Base-by-base conservation (phyloP, 2,888 invertebrate genomes). In the Onchidella celtica region DNA sequence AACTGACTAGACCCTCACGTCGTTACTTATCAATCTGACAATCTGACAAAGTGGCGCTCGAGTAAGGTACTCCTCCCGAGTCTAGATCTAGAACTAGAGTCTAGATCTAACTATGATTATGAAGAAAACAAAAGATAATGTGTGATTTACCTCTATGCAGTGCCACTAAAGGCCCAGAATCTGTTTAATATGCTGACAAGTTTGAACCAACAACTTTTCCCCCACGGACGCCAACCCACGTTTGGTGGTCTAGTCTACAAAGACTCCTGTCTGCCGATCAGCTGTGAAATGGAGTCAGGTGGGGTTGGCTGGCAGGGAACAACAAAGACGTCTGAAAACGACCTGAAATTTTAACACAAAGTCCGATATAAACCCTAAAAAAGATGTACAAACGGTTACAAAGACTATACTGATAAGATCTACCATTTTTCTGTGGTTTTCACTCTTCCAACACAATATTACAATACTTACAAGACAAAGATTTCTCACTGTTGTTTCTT, bases 141-240 rank as follows among this genome's bases (percentile, higher is more conserved):
- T 47, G 17, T 14, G 14, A 29, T 29, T 70, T 55, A 47, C 70
- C 55, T 73, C 9, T 17, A 9, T 75, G 4, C 11, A 75, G 75
- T 65, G 75, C 75, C 75, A 75, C 75, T 75, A 65, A 75, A 75
- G 65, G 75, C 75, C 75, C 75, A 75, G 75, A 74, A 27, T 40
- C 6, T 34, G 34, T 14, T 24, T 61, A 21, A 73, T n/a, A 17
- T 61, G 6, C 4, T 55, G 21, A 55, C 11, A 55, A 14, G 11
- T 55, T 21, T 55, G 55, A 55, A 55, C 21, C 55, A 55, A 55
- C 21, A 11, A 11, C 11, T 55, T 55, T 61, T 4, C n/a, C n/a
- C n/a, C n/a, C 27, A 17, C n/a, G 61, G 61, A 61, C n/a, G 9
- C 27, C 61, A 14, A 61, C 61, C 27, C 27, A 24, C 27, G 4